These are phyloP conservation scores for Girardinichthys multiradiatus DNA, from an alignment of 2,113 vertebrate genomes.

Conservation along the genomic window DNA sequence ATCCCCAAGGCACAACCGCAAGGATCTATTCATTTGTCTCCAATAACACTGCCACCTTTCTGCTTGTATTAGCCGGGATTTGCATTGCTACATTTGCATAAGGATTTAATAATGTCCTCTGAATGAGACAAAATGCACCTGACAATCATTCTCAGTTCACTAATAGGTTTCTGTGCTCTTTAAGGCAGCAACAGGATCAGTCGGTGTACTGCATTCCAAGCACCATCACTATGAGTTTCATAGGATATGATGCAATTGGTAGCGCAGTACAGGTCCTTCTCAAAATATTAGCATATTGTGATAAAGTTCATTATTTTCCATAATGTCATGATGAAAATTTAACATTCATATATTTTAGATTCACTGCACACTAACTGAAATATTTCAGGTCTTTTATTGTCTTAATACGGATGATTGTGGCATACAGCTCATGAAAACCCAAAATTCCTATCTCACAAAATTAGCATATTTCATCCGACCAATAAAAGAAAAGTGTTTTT, in stretches of 20 bases:
- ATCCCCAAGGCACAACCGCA: constrained; percentile 70
- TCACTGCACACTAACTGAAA: too few species aligned
- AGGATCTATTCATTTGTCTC: constrained; percentile 72
- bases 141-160: constrained; percentile 66
- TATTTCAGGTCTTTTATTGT: too few species aligned
- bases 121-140: constrained; percentile 59
- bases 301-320: too few species aligned
- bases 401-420: too few species aligned
- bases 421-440: too few species aligned
- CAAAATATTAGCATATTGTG: too few species aligned
- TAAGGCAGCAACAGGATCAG: constrained; percentile 28
- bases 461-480: too few species aligned
- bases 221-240: constrained; percentile 3
- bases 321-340: too few species aligned
- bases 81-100: constrained; percentile 74
- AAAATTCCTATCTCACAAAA: too few species aligned
- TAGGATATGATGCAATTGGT: constrained; percentile 16
- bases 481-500: too few species aligned
- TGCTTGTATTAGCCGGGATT: constrained; percentile 71
- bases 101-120: constrained; percentile 72
- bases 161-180: constrained; percentile 58
- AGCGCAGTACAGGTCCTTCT: too few species aligned
- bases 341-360: too few species aligned
- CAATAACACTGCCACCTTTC: constrained; percentile 71
- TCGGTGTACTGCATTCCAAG: constrained; percentile 44